A percentile compares a stretch with the other conserved stretches of the same genome.
phyloP scores from a whole-genome alignment of 2,113 vertebrate genomes.

The Podilymbus podiceps region DNA sequence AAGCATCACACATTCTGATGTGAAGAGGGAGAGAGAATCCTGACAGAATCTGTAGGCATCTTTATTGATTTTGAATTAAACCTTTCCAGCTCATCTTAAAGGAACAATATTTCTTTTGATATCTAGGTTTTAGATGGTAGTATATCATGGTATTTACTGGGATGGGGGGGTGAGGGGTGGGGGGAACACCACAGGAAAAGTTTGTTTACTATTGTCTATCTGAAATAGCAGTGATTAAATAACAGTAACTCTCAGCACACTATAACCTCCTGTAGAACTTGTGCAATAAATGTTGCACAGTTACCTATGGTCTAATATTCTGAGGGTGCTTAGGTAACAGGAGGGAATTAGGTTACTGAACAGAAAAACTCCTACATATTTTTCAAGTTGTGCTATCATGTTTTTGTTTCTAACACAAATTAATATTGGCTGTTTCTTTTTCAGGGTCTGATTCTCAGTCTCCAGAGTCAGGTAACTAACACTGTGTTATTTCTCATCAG shows the following conservation, averaged over 20 bases:
- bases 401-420: background rate
- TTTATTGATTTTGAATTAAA: background rate
- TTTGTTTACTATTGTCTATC: background rate
- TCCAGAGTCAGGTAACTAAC: conserved; percentile 89
- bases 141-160: background rate
- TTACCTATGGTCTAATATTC: background rate
- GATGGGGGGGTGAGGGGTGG: too few relatives aligned
- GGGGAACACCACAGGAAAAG: background rate
- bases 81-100: background rate
- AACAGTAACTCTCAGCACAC: background rate
- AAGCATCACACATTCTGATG: background rate
- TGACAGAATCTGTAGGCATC: background rate
- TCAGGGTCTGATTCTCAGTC: conserved; percentile 90
- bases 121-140: background rate
- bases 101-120: background rate
- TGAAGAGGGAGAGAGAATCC: background rate
- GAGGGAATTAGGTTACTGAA: background rate
- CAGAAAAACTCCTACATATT: background rate
- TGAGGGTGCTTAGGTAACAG: background rate
- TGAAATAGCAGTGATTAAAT: background rate
- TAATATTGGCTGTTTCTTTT: conserved; percentile 40
- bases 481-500: background rate
- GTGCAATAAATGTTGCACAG: background rate
- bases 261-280: background rate
- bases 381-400: background rate